Percentiles rank a stretch among this genome's conserved stretches.
phyloP scores from a whole-genome alignment of 2,113 vertebrate species.

The Pterocles orientalis region DNA sequence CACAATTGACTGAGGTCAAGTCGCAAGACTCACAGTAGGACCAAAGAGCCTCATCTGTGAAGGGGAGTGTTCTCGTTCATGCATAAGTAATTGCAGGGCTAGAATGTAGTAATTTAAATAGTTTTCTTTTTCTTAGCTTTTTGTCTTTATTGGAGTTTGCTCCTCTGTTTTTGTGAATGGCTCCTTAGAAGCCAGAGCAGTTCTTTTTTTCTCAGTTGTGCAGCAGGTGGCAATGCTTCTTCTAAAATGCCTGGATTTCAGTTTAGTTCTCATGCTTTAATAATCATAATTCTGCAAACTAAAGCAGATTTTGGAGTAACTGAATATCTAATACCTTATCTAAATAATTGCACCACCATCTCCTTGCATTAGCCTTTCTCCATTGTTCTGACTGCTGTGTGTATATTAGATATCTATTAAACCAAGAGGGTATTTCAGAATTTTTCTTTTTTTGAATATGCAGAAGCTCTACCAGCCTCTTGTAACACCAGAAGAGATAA shows the following conservation, averaged over 20 bases:
- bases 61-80: neutral
- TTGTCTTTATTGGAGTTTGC: neutral
- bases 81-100: neutral
- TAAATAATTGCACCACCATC: neutral
- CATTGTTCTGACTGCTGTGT: neutral
- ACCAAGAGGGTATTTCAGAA: neutral
- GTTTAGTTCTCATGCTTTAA: neutral
- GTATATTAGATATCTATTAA: neutral
- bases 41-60: neutral
- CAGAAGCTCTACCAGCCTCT: slow-evolving; percentile 80
- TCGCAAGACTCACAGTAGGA: neutral
- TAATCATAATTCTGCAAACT: neutral
- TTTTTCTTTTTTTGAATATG: neutral
- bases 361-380: neutral
- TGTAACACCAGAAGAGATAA: slow-evolving; percentile 74
- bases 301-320: neutral
- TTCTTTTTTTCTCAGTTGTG: neutral
- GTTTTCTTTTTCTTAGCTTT: neutral
- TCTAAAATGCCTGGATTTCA: neutral
- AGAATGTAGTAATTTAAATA: neutral
- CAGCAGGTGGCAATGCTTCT: slow-evolving; percentile 31
- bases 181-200: neutral
- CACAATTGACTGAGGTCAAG: neutral
- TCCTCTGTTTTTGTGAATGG: neutral
- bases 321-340: neutral